Conservation (phyloP, 1,140 invertebrate species). For the Heliothis subflexa region DNA sequence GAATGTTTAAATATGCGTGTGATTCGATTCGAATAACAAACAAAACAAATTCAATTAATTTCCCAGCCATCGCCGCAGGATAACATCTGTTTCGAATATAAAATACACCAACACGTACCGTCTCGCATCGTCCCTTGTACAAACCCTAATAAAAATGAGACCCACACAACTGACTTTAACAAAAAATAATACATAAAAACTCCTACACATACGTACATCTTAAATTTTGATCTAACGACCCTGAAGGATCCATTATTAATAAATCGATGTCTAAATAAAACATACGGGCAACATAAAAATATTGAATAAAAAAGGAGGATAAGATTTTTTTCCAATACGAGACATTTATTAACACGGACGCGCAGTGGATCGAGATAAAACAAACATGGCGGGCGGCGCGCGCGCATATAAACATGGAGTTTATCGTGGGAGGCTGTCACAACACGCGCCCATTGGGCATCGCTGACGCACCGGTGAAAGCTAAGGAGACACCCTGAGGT, state of each 20-base stretch:
- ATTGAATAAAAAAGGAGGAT: constrained; percentile 71
- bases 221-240: constrained; percentile 83
- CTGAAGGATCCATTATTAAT: constrained; percentile 83
- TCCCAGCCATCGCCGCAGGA: constrained; percentile 72
- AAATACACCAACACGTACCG: constrained; percentile 70
- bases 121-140: constrained; percentile 62
- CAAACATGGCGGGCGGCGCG: constrained; percentile 84
- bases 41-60: constrained; percentile 80
- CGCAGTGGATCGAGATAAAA: constrained; percentile 82
- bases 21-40: constrained; percentile 78
- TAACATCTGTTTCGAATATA: constrained; percentile 84
- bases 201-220: constrained; percentile 76
- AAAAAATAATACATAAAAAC: constrained; percentile 75
- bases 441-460: constrained; percentile 76
- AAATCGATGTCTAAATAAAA: constrained; percentile 85
- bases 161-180: constrained; percentile 73
- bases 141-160: constrained; percentile 77
- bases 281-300: constrained; percentile 74
- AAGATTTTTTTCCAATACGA: constrained; percentile 76
- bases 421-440: constrained; percentile 86
- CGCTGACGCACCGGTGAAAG: constrained; percentile 81
- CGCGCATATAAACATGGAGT: constrained; percentile 81
- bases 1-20: constrained; percentile 76
- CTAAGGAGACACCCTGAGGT: constrained; percentile 73
- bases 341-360: constrained; percentile 83